Percentiles rank a stretch among this genome's conserved stretches.
phyloP scores from a whole-genome alignment of 2,888 invertebrate species.

The Diabrotica balteata region DNA sequence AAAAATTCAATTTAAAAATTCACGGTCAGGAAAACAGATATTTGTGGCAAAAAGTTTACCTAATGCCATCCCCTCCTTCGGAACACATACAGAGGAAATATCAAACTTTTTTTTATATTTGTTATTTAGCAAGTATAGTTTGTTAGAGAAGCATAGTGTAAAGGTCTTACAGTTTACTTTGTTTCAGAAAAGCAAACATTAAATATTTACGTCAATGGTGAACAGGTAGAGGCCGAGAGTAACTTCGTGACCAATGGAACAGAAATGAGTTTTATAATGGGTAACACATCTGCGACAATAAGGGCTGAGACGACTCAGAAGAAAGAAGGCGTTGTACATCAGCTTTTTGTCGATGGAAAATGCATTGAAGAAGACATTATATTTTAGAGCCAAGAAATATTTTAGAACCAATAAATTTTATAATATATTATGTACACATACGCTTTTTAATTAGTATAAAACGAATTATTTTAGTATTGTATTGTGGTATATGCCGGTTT shows the following conservation, averaged over 20 bases:
- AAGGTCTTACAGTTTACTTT: background rate
- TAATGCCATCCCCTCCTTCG: too few relatives aligned
- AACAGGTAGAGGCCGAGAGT: constrained; percentile 73
- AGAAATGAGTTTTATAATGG: constrained; percentile 78
- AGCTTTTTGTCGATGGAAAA: constrained; percentile 52
- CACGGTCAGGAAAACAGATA: too few relatives aligned
- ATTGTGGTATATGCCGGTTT: too few relatives aligned
- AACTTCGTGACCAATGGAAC: constrained; percentile 86
- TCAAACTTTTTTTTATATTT: background rate
- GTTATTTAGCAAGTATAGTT: background rate
- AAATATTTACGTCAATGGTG: constrained; percentile 80
- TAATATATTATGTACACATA: too few relatives aligned
- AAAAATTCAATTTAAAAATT: too few relatives aligned
- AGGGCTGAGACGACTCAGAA: constrained; percentile 65
- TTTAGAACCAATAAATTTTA: too few relatives aligned
- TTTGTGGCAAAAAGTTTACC: too few relatives aligned
- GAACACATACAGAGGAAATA: too few relatives aligned
- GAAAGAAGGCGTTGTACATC: constrained; percentile 56
- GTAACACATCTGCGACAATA: constrained; percentile 58
- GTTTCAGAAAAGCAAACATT: constrained; percentile 76
- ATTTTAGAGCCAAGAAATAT: constrained; percentile 2
- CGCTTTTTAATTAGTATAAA: too few relatives aligned
- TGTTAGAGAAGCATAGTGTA: background rate
- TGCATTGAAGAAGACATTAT: constrained; percentile 52
- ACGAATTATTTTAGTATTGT: too few relatives aligned